Evolutionary conservation across 2,797 vertebrate species (phyloP), one percentile per base, ranked within the genome.

Genomic region (Tadarida brasiliensis): DNA sequence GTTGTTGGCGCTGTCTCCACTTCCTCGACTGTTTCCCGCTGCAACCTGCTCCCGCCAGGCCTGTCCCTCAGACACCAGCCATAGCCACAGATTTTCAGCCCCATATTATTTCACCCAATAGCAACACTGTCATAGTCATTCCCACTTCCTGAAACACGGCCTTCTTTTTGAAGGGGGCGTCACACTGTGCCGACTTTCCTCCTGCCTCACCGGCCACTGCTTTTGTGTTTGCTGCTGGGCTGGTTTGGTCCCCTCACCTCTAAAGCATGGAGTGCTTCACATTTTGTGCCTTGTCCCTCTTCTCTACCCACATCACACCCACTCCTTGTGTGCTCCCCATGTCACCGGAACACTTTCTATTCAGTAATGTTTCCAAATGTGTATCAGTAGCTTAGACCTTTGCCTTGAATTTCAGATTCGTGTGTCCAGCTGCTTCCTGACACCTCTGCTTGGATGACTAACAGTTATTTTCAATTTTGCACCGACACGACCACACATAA

Each of bases 341-440:
- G 49, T 22, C 82, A 35, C 26, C 65, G 59, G 16, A 57, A 67
- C 28, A 68, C 2, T 80, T 91, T 54, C 77, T 80, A 47, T 57
- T 91, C 57, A 80, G 28, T 39, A 74, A 86, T 49, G 26, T 81
- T 95, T 80, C 44, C 57, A 85, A 91, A 80, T 80, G 54, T 87
- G 28, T n/a, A 47, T 24, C 28, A 28, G 33, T 35, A 19, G 24
- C 39, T 76, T 76, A 57, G 47, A 77, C n/a, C 57, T 73, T 63
- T 19, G 47, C 35, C 47, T 57, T 86, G 39, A 76, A 82, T 67
- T 90, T 70, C 68, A 91, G 61, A 24, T 76, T 87, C 47, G 24
- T 82, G 11, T 28, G 68, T 56, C 19, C 54, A 39, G 5, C 35
- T 49, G 35, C 30, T 92, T 91, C 47, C 49, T 65, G 39, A 39